Evolutionary conservation across 2,113 vertebrate genomes (phyloP).

Genomic region (Pachypanchax playfairii): DNA sequence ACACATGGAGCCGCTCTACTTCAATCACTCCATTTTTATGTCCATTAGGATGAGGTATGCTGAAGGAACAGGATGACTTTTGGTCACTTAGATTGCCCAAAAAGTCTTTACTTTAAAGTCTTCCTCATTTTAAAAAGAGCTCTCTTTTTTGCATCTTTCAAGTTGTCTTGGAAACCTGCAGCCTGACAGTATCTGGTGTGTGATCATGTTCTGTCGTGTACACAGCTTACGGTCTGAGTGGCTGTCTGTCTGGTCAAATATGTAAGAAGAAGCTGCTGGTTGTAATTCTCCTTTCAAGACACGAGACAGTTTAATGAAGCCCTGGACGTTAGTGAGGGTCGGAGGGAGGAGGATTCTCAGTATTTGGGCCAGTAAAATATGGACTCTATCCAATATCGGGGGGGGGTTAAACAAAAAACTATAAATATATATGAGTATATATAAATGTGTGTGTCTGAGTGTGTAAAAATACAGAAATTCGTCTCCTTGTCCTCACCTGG

Average conservation of each 20-base stretch:
- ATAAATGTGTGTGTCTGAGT: no score
- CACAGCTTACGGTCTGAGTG: conserved; percentile 9
- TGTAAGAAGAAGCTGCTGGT: conserved; percentile 34
- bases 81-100: conserved; percentile 76
- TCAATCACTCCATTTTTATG: conserved; percentile 87
- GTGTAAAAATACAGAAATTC: conserved; percentile 59
- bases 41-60: conserved; percentile 83
- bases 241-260: conserved; percentile 26
- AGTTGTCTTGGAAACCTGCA: conserved; percentile 35
- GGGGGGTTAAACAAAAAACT: no score
- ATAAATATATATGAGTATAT: no score
- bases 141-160: conserved; percentile 27
- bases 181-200: conserved; percentile 8
- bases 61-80: conserved; percentile 79
- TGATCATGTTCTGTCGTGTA: conserved; percentile 2
- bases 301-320: conserved; percentile 66
- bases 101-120: conserved; percentile 54
- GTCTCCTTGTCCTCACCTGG: conserved; percentile 75
- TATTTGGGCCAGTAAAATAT: conserved; percentile 74
- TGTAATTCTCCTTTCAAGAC: conserved; percentile 49
- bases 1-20: conserved; percentile 84
- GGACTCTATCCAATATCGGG: conserved; percentile 55
- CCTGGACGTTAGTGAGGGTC: conserved; percentile 55
- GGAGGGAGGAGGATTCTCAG: conserved; percentile 10
- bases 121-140: conserved; percentile 25